Percentiles rank a stretch among this genome's conserved stretches.
phyloP scores from a whole-genome alignment of 2,888 invertebrate genomes.

The Acrobasis consociella region DNA sequence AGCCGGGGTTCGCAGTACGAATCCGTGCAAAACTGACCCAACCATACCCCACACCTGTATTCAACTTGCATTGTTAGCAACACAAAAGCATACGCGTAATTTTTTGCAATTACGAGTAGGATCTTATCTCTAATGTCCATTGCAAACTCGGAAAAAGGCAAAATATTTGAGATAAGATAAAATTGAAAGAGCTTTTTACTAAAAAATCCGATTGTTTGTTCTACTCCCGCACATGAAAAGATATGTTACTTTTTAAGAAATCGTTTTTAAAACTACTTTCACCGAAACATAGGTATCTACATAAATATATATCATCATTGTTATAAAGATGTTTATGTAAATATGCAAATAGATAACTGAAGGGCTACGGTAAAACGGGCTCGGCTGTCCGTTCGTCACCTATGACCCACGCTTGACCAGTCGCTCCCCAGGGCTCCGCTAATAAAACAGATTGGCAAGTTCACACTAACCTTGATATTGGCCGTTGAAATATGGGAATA shows the following conservation, averaged over 20 bases:
- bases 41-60: conserved; percentile 33
- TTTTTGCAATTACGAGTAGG: conserved; percentile 1
- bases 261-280: background rate
- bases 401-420: conserved; percentile 75
- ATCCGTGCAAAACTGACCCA: conserved; percentile 28
- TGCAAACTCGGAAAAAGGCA: background rate
- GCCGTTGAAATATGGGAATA: conserved; percentile 20
- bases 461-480: conserved; percentile 49
- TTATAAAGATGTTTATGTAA: conserved; percentile 52
- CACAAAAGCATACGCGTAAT: conserved; percentile 5
- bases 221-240: background rate
- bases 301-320: background rate
- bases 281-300: too few relatives aligned
- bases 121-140: background rate
- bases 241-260: background rate
- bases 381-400: conserved; percentile 73
- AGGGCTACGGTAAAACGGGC: conserved; percentile 38
- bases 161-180: conserved; percentile 10
- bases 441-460: conserved; percentile 59
- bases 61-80: background rate
- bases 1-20: conserved; percentile 26
- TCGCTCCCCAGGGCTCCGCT: conserved; percentile 66
- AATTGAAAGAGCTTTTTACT: background rate
- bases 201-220: background rate
- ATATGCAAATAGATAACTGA: conserved; percentile 45